Conservation (phyloP, 2,797 vertebrate species). For the Enteromius treurensis region DNA sequence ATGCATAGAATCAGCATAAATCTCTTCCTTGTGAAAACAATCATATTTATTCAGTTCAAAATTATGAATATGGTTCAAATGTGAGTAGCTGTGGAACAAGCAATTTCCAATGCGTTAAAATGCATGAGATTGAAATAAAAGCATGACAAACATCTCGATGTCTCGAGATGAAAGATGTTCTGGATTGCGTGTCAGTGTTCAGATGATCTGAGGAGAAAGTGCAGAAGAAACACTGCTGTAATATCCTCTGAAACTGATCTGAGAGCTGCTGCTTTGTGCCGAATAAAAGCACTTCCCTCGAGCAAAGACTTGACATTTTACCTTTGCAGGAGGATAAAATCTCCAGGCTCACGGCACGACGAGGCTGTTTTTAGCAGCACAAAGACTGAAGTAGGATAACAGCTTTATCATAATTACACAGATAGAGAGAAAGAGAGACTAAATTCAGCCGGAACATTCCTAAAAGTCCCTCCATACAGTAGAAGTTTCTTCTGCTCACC, state of each 20-base stretch:
- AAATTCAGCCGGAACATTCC: slow-evolving; percentile 29
- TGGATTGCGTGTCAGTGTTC: not conserved
- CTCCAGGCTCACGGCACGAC: slow-evolving; percentile 2
- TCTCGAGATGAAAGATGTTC: not conserved
- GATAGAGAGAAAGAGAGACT: slow-evolving; percentile 54
- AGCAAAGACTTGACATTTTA: slow-evolving; percentile 31
- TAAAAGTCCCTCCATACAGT: slow-evolving; percentile 47
- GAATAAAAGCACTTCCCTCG: not conserved
- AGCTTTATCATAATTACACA: slow-evolving; percentile 27
- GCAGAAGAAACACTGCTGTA: not conserved
- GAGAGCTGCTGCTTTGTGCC: slow-evolving; percentile 28
- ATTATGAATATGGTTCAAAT: not conserved
- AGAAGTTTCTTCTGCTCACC: not conserved
- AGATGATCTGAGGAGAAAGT: not conserved
- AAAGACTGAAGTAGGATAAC: slow-evolving; percentile 11
- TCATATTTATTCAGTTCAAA: not conserved
- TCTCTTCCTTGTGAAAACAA: not conserved
- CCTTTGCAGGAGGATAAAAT: slow-evolving; percentile 19
- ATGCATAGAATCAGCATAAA: not conserved
- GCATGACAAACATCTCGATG: slow-evolving; percentile 1
- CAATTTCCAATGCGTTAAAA: no score
- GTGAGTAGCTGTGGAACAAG: not conserved
- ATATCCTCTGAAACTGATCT: slow-evolving; percentile 40
- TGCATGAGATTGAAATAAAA: not conserved
- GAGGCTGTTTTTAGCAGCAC: slow-evolving; percentile 16